Percentiles rank a stretch among this genome's conserved stretches.
Evolutionary conservation across 2,888 invertebrate genomes (phyloP).

Genomic region (Calephelis perditalis): DNA sequence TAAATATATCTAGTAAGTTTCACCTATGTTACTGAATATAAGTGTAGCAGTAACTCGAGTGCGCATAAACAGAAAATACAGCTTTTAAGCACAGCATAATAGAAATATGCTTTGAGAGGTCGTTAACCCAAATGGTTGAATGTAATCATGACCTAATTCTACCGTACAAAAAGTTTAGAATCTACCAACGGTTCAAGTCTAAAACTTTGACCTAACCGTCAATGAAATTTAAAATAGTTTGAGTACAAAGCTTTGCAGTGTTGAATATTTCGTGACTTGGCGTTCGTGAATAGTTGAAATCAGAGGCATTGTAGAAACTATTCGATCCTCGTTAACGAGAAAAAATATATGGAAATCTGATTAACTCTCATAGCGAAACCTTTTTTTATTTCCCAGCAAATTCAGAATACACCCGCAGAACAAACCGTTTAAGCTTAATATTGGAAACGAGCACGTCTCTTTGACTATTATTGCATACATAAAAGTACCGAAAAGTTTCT

Average conservation of each 20-base stretch:
- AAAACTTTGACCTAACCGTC: slow-evolving; percentile 14
- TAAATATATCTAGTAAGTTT: too few species aligned
- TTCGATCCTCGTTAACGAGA: too few species aligned
- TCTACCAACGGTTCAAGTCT: slow-evolving; percentile 14
- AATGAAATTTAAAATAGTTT: slow-evolving; percentile 16
- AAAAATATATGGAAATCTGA: too few species aligned
- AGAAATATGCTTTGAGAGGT: slow-evolving; percentile 20
- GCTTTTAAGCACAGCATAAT: slow-evolving; percentile 3
- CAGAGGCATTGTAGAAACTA: too few species aligned
- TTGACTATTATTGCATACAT: too few species aligned
- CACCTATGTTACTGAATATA: too few species aligned
- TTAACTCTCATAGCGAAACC: too few species aligned
- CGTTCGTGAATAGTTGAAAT: neutral
- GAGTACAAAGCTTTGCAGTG: slow-evolving; percentile 1
- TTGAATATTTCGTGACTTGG: slow-evolving; percentile 1
- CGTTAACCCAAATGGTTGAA: slow-evolving; percentile 16
- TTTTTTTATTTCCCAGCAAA: too few species aligned
- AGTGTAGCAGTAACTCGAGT: neutral
- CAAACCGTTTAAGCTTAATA: too few species aligned
- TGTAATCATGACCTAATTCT: slow-evolving; percentile 19
- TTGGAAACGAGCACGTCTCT: too few species aligned
- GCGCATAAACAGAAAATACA: slow-evolving; percentile 3
- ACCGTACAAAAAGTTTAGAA: slow-evolving; percentile 14
- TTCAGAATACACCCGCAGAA: too few species aligned
- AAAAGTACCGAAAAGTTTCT: too few species aligned